Evolutionary conservation across 2,113 vertebrate species (phyloP).

Genomic region (Ameiurus melas): DNA sequence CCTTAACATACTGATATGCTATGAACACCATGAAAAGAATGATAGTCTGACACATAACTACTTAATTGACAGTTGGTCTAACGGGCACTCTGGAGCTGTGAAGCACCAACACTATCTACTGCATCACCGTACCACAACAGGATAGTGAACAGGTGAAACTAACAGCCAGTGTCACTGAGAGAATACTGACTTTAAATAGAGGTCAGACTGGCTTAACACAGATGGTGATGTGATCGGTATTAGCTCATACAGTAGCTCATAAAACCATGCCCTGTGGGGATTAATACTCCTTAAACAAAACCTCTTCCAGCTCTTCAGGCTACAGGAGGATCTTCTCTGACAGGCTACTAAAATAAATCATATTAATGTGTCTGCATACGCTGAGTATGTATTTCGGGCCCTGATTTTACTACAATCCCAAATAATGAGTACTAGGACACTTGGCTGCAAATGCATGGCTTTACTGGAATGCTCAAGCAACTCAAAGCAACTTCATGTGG

Average conservation of each 20-base stretch:
- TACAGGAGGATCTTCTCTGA: neutral
- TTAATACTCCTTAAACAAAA: neutral
- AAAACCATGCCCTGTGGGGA: neutral
- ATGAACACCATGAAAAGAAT: neutral
- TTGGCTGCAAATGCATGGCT: neutral
- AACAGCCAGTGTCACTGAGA: neutral
- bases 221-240: constrained; percentile 16
- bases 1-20: neutral
- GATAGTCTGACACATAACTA: neutral
- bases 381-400: neutral
- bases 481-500: neutral
- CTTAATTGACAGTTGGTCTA: neutral
- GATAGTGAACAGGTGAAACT: neutral
- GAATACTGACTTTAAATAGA: neutral
- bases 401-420: neutral
- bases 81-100: neutral
- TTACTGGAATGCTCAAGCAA: neutral
- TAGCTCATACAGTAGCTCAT: neutral
- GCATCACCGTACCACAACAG: neutral
- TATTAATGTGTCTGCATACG: neutral
- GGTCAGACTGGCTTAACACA: neutral
- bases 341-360: constrained; percentile 4
- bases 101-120: neutral
- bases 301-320: neutral
- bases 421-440: neutral